These are phyloP conservation scores for Sarotherodon lohbergeri DNA, from an alignment of 2,113 vertebrate genomes.

Conservation along the genomic window DNA sequence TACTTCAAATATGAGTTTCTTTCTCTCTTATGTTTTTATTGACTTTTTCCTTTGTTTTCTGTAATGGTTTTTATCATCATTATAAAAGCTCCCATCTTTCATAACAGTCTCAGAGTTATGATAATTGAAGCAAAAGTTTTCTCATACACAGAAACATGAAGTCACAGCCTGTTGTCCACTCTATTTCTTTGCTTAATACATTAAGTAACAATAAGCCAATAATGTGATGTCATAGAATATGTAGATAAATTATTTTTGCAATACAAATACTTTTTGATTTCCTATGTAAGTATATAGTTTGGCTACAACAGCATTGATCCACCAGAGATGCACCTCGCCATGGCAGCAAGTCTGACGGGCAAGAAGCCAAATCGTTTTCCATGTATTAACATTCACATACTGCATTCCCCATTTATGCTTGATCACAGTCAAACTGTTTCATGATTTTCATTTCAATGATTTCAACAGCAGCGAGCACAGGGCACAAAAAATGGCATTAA, in stretches of 20 bases:
- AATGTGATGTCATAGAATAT: background rate
- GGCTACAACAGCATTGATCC: fast-evolving
- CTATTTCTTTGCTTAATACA: background rate
- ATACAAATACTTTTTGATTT: background rate
- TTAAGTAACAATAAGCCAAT: background rate
- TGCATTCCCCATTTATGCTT: fast-evolving
- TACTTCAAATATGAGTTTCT: background rate
- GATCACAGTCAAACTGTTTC: background rate
- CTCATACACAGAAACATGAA: background rate
- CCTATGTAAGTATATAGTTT: background rate
- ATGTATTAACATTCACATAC: background rate
- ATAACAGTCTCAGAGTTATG: background rate
- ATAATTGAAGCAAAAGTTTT: background rate
- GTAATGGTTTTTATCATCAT: background rate
- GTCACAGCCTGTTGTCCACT: background rate
- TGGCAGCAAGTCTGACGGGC: background rate
- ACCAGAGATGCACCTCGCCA: background rate
- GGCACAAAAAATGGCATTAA: background rate
- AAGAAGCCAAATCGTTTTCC: fast-evolving
- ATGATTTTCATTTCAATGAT: background rate
- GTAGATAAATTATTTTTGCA: background rate
- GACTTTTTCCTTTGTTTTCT: fast-evolving
- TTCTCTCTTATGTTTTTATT: background rate
- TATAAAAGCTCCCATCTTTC: background rate
- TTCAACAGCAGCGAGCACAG: background rate